phyloP scores from a whole-genome alignment of 30 jellyfish, hydroid and myxozoan species.

The Nemopilema nomurai region DNA sequence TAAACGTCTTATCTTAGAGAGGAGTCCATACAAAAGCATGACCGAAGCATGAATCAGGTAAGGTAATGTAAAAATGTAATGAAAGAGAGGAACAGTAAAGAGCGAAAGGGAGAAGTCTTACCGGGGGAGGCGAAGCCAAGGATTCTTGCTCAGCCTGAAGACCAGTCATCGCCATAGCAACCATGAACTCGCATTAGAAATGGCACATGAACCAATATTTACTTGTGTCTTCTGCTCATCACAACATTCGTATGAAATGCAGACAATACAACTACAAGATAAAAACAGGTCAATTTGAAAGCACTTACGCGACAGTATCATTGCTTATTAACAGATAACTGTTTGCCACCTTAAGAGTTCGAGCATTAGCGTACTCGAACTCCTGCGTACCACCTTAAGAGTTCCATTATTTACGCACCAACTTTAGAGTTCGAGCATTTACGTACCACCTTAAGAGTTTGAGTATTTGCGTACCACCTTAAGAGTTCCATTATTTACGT shows the following conservation, averaged over 20 bases:
- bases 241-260: not conserved
- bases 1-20: no score
- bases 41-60: no score
- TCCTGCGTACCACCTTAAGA: no score
- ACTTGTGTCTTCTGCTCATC: not conserved
- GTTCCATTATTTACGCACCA: no score
- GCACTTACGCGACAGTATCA: not conserved
- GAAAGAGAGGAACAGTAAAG: not conserved
- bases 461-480: no score
- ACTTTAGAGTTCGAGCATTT: no score
- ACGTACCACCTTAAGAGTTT: no score
- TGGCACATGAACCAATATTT: not conserved
- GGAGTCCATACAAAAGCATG: no score
- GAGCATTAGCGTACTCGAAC: no score
- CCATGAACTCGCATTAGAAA: slow-evolving; percentile 21
- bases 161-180: slow-evolving; percentile 66
- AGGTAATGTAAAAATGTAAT: no score
- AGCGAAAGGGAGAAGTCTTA: not conserved
- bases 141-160: slow-evolving; percentile 50
- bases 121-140: slow-evolving; percentile 56
- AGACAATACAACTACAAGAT: not conserved
- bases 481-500: no score
- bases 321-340: not conserved
- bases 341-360: no score
- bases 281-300: not conserved